Conservation (phyloP, 2,113 vertebrate genomes). For the Platanista minor region DNA sequence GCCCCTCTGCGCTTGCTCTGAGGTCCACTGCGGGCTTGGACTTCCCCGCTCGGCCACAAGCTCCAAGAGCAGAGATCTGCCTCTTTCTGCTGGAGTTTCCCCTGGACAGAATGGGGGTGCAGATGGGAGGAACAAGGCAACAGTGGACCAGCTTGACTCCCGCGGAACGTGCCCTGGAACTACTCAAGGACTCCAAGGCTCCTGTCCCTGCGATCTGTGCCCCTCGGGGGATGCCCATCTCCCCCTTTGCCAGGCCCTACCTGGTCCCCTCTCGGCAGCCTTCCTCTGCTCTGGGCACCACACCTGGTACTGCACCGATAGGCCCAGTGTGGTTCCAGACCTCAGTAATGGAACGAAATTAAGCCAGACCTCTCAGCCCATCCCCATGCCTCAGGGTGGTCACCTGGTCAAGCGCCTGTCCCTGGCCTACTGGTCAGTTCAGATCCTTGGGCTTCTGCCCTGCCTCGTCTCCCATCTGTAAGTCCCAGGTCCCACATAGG, state of each 20-base stretch:
- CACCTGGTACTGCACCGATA: too few species aligned
- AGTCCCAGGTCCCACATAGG: neutral
- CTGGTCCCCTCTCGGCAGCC: accelerated
- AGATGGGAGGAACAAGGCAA: neutral
- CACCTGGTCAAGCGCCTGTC: neutral
- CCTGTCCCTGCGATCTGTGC: neutral
- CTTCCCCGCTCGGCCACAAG: too few species aligned
- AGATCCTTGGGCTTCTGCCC: neutral
- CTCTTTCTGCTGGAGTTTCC: neutral
- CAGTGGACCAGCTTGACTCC: neutral
- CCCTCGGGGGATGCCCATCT: neutral
- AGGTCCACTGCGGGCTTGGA: neutral
- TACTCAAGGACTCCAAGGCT: neutral
- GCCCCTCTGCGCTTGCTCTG: neutral
- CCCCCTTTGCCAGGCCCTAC: neutral
- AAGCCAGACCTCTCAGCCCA: neutral
- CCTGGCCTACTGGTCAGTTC: neutral
- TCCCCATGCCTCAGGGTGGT: accelerated
- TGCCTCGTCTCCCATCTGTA: neutral
- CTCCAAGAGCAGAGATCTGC: neutral
- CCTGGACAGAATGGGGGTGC: neutral
- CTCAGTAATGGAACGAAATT: neutral
- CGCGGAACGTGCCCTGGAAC: accelerated
- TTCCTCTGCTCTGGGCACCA: neutral
- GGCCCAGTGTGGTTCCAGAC: neutral